Evolutionary conservation across 2,113 vertebrate species (phyloP).

Genomic region (Falcunculus frontatus): DNA sequence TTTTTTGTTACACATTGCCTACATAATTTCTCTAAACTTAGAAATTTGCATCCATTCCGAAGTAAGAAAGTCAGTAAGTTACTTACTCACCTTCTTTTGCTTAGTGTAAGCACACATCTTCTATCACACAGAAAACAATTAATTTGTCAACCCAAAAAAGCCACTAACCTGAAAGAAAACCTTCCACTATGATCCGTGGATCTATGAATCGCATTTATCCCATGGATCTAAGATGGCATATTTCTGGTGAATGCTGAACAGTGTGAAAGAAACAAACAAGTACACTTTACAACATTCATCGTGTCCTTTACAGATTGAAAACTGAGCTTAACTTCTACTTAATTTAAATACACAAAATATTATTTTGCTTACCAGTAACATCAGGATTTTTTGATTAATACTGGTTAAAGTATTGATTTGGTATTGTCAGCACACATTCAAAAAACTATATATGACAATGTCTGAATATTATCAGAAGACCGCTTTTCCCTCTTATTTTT

Average conservation of each 20-base stretch:
- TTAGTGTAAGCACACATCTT: neutral
- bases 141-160: neutral
- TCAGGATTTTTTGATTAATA: neutral
- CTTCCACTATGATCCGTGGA: neutral
- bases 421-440: neutral
- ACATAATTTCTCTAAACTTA: neutral
- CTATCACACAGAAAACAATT: neutral
- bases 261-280: neutral
- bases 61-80: neutral
- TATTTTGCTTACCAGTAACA: neutral
- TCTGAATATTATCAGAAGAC: neutral
- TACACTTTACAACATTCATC: neutral
- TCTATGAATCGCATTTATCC: accelerated
- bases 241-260: neutral
- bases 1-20: neutral
- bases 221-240: neutral
- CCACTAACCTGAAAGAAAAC: neutral
- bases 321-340: neutral
- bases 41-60: neutral
- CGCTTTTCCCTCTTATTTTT: neutral
- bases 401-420: neutral
- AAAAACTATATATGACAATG: neutral
- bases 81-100: neutral
- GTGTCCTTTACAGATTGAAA: neutral
- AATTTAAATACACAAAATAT: neutral